Base-by-base conservation (phyloP, 2,797 vertebrate genomes). In the Trachurus trachurus region DNA sequence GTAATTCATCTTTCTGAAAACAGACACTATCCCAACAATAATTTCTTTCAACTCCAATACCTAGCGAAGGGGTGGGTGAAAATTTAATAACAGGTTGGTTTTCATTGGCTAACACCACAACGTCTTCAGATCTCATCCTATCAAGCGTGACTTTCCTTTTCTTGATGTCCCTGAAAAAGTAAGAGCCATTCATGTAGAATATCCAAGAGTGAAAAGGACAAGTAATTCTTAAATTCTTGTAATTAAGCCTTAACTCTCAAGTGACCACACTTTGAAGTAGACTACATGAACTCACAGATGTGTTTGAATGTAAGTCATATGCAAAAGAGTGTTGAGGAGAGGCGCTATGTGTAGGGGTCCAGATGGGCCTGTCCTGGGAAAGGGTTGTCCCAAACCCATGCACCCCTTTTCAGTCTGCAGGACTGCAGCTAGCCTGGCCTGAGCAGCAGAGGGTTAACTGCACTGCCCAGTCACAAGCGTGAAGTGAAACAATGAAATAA, bases 401-500 rank as follows among this genome's bases (percentile, higher is more conserved):
- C 66, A 61, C 79, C 86, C 83, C 86, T 85, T 78, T 82, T 83
- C 80, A 76, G 78, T 86, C 80, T 90, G 83, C 74, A 80, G 67
- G 76, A 66, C 84, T 82, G 78, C 68, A 77, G 71, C 75, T 49
- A 42, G 86, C 83, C 69, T 59, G 76, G 72, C 72, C 83, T 80
- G 87, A 90, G 86, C 88, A 91, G 84, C 88, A 93, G 78, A 94
- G 92, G 94, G 94, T 96, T 95, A 95, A 95, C 92, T 79, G 84
- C 88, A 83, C 85, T 90, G 87, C 85, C 90, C 86, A 65, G 89
- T 91, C 90, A 87, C 85, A 94, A 88, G 93, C 93, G 86, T 94
- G 93, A 94, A 93, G 90, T 94, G 91, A 95, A 95, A 96, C 95
- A 95, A 96, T 95, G 91, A 94, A 94, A 95, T 95, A 94, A 94